Evolutionary conservation across 2,797 vertebrate species (phyloP).

Genomic region (Hydrophis major): DNA sequence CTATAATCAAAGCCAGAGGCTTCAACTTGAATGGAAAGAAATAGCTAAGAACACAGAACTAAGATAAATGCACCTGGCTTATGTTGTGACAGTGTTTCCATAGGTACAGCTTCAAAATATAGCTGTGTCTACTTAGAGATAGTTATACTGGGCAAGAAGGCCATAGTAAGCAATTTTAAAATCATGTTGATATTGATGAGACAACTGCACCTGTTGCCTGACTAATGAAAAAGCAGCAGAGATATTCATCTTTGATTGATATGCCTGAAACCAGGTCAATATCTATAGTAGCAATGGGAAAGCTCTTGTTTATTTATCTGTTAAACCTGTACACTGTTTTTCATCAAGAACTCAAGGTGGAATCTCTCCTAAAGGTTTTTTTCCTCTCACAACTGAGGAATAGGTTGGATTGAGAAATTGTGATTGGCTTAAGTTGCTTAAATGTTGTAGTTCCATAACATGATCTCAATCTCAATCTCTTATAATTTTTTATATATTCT

Average conservation of each 20-base stretch:
- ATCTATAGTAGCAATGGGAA: neutral
- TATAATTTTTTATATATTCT: neutral
- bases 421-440: neutral
- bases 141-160: neutral
- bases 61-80: conserved; percentile 10
- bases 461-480: neutral
- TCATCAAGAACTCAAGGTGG: neutral
- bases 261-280: neutral
- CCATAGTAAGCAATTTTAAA: conserved; percentile 1
- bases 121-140: conserved; percentile 28
- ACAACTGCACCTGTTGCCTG: neutral
- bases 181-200: neutral
- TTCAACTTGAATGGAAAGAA: neutral
- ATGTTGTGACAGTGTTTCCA: conserved; percentile 38
- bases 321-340: neutral
- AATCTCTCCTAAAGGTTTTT: neutral
- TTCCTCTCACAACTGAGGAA: neutral
- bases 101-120: conserved; percentile 20
- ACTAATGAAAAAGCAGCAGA: conserved; percentile 5
- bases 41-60: neutral
- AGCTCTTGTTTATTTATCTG: neutral
- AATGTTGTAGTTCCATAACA: neutral
- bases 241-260: neutral
- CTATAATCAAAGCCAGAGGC: neutral
- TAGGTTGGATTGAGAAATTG: neutral